These are phyloP conservation scores for Caretta caretta DNA, from an alignment of 2,113 vertebrate genomes.

Conservation along the genomic window DNA sequence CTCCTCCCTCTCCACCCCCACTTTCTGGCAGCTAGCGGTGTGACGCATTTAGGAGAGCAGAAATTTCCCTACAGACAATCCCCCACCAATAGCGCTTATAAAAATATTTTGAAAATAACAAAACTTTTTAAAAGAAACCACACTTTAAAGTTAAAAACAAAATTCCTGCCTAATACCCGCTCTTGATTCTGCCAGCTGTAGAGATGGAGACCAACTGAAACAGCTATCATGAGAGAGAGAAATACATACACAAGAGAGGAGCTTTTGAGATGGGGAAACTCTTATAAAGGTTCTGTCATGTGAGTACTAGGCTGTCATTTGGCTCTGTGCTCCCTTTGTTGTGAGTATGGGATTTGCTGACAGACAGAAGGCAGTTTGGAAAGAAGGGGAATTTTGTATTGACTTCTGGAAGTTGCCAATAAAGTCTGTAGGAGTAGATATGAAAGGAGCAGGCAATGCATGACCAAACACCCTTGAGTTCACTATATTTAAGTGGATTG, in stretches of 20 bases:
- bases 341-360: neutral
- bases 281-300: neutral
- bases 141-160: neutral
- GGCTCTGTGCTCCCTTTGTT: neutral
- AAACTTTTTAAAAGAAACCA: neutral
- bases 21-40: neutral
- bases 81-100: neutral
- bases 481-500: neutral
- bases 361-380: neutral
- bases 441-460: neutral
- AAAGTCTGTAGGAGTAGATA: neutral
- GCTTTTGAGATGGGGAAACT: neutral
- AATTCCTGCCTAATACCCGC: neutral
- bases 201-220: neutral
- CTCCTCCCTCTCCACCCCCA: neutral
- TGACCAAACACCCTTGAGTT: neutral
- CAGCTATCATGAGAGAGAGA: neutral
- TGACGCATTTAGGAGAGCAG: conserved; percentile 5
- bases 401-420: neutral
- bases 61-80: neutral
- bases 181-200: neutral
- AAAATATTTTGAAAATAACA: conserved; percentile 3
- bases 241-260: neutral
- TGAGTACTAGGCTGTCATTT: neutral
- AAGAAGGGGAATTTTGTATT: neutral